Base-by-base conservation (phyloP, 2,113 vertebrate species). In the Sinocyclocheilus anshuiensis region DNA sequence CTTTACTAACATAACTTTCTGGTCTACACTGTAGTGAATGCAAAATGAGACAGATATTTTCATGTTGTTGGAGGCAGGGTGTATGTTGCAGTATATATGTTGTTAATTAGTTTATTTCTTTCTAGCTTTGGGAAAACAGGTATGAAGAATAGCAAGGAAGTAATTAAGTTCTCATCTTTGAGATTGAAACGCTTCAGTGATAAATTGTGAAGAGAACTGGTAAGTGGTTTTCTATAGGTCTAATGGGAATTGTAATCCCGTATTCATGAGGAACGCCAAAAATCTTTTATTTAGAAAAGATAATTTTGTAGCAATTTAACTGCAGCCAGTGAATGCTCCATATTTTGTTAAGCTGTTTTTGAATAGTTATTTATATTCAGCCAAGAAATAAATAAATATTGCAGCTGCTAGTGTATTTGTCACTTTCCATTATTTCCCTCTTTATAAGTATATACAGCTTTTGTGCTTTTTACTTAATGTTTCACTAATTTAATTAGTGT, bases 61-160 rank as follows among this genome's bases (percentile, higher is more conserved):
- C 15, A 13, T 16, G 26, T 33, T 65, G 20, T 59, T 59, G 53
- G 15, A 59, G 22, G 39, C 12, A 29, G 75, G 16, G 20, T 15
- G n/a, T 29, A 42, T 36, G 36, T 57, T 12, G 20, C 20, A 55
- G 29, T 26, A 57, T 77, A 42, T 26, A 50, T 36, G 24, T 53
- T 76, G 16, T 63, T 84, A 87, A 86, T 79, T 74, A 86, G 57
- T 87, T 83, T 74, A 78, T 36, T 79, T 85, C 67, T 29, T 86
- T 86, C 48, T 18, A 29, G 77, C 53, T 33, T 53, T 72, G 71
- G 59, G 67, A 48, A 87, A 80, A 71, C 50, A 33, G 61, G 72
- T 50, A 69, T 59, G 36, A 81, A 85, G 48, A 81, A 85, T 69
- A 74, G 45, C 85, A 84, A 48, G 39, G 26, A 77, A 69, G 77